These are phyloP conservation scores for Dinomys branickii DNA, from an alignment of 2,113 vertebrate genomes.

Conservation along the genomic window DNA sequence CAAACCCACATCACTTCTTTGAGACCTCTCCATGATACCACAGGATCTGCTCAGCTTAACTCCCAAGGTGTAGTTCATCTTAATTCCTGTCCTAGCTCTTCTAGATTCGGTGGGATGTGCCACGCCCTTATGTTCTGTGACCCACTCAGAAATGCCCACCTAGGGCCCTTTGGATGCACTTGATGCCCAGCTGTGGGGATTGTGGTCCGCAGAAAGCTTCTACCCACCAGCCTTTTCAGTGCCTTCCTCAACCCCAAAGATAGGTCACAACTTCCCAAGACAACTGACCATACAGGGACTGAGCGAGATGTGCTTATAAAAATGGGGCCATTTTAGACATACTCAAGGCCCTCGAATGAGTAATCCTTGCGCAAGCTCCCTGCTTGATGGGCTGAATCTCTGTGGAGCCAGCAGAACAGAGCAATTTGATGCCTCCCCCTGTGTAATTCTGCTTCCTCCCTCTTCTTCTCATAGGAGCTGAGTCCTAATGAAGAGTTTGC, in stretches of 20 bases:
- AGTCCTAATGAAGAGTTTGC: background rate
- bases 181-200: background rate
- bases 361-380: background rate
- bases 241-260: background rate
- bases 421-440: background rate
- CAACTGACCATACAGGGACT: background rate
- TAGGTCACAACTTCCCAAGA: background rate
- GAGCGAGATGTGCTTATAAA: background rate
- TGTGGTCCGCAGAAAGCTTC: background rate
- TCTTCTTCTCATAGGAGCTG: background rate
- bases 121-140: background rate
- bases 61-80: background rate
- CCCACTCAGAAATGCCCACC: background rate
- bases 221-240: background rate
- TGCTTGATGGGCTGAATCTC: background rate
- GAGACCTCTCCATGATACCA: background rate
- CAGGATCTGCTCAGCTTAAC: background rate
- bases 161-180: background rate
- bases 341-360: background rate
- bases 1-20: background rate
- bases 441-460: background rate
- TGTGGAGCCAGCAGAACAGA: background rate
- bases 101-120: rapidly evolving
- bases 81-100: background rate
- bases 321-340: background rate